A percentile compares a stretch with the other conserved stretches of the same genome.
These are phyloP conservation scores for Morinoia aosen DNA, from an alignment of 2,888 invertebrate species.

Conservation along the genomic window DNA sequence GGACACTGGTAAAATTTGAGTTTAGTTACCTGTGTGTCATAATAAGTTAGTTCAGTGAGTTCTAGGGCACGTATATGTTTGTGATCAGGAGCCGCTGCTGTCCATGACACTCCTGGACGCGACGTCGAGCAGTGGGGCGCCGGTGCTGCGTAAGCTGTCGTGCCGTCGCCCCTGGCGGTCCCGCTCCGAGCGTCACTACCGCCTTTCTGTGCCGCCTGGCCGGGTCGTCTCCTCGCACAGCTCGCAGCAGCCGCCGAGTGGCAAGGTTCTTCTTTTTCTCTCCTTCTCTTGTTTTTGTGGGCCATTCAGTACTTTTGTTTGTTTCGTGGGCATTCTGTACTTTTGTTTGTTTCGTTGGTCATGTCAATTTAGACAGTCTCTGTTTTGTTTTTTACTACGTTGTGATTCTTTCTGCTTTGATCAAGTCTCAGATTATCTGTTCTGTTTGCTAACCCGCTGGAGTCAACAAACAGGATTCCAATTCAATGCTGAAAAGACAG, in stretches of 20 bases:
- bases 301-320: not conserved
- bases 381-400: too few species aligned
- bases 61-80: too few species aligned
- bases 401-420: too few species aligned
- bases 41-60: too few species aligned
- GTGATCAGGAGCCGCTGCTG: constrained; percentile 81
- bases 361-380: too few species aligned
- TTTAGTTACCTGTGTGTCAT: too few species aligned
- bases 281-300: not conserved
- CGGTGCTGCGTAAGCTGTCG: constrained; percentile 82
- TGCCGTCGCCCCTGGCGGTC: constrained; percentile 89
- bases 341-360: not conserved
- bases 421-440: too few species aligned
- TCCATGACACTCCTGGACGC: constrained; percentile 86
- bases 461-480: too few species aligned
- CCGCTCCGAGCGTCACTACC: constrained; percentile 82
- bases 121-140: constrained; percentile 79
- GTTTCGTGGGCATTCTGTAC: too few species aligned
- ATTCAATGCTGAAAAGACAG: too few species aligned
- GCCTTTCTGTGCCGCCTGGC: constrained; percentile 56
- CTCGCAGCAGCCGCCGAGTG: not conserved
- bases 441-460: too few species aligned
- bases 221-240: constrained; percentile 58
- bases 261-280: not conserved
- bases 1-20: too few species aligned